Percentiles rank a stretch among this genome's conserved stretches.
These are phyloP conservation scores for Hypothenemus hampei DNA, from an alignment of 1,140 invertebrate species.

Conservation along the genomic window DNA sequence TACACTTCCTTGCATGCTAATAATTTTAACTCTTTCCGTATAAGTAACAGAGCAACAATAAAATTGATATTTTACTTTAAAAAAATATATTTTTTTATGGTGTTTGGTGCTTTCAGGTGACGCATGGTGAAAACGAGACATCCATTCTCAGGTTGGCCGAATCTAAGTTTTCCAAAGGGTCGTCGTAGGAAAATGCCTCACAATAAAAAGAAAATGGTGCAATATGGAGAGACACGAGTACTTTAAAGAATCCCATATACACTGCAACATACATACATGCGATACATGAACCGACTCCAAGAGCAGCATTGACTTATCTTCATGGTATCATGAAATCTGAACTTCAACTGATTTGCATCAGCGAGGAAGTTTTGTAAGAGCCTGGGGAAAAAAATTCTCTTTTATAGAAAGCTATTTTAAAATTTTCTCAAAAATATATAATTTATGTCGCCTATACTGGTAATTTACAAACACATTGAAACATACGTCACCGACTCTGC, in stretches of 20 bases:
- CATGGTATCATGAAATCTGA: not conserved
- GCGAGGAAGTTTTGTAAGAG: not conserved
- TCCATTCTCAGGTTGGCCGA: constrained; percentile 44
- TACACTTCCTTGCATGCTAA: too few species aligned
- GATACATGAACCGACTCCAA: too few species aligned
- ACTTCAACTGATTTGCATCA: not conserved
- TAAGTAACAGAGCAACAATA: too few species aligned
- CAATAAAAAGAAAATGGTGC: constrained; percentile 21
- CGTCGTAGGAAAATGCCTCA: constrained; percentile 31
- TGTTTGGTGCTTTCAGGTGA: constrained; percentile 46
- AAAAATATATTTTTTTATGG: too few species aligned
- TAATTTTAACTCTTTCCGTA: too few species aligned
- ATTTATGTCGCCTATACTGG: too few species aligned
- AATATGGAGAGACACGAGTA: constrained; percentile 24
- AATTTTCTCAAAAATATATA: too few species aligned
- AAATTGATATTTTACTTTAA: too few species aligned
- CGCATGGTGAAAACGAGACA: constrained; percentile 41
- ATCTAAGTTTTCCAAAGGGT: constrained; percentile 44
- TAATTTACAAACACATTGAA: too few species aligned
- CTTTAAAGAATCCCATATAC: not conserved
- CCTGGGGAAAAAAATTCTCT: not conserved
- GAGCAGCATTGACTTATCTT: not conserved
- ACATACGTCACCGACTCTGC: too few species aligned
- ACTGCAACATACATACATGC: too few species aligned
- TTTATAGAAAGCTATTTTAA: constrained; percentile 1